Evolutionary conservation across 23 tunicate species (phyloP).

Genomic region (Diplosoma virens): DNA sequence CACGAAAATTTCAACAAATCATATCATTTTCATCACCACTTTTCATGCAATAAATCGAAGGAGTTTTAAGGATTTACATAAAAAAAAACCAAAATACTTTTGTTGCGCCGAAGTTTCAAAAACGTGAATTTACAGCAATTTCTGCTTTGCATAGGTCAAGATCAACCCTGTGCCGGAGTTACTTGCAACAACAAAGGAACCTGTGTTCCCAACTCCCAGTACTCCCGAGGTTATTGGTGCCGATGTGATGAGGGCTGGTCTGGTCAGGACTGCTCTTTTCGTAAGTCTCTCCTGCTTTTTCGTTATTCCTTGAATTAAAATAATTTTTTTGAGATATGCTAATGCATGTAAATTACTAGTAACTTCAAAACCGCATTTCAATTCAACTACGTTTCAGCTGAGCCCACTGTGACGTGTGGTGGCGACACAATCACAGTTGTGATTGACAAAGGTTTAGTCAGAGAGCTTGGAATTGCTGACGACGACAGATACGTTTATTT

Average conservation of each 20-base stretch:
- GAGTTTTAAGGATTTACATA: too few species aligned
- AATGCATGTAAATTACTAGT: not conserved
- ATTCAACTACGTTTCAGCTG: constrained; percentile 44
- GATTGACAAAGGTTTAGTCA: constrained; percentile 93
- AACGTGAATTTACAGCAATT: too few species aligned
- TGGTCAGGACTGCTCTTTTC: constrained; percentile 91
- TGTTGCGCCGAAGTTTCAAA: too few species aligned
- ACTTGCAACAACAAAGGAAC: constrained; percentile 87
- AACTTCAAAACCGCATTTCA: not conserved
- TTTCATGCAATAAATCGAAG: too few species aligned
- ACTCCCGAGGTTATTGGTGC: constrained; percentile 97
- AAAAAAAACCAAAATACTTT: too few species aligned
- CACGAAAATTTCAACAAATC: too few species aligned
- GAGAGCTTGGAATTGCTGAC: constrained; percentile 83
- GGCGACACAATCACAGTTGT: constrained; percentile 77
- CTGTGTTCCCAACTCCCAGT: constrained; percentile 71
- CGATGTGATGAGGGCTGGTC: constrained; percentile 99
- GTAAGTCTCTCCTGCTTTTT: constrained; percentile 40
- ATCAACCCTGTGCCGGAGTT: constrained; percentile 75
- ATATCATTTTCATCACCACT: not conserved
- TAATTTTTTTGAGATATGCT: not conserved
- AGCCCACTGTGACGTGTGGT: constrained; percentile 95
- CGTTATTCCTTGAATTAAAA: not conserved
- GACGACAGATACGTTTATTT: constrained; percentile 85
- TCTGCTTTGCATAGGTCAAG: constrained; percentile 29